Conservation (phyloP, 2,113 vertebrate genomes). For the Acrocephalus arundinaceus region DNA sequence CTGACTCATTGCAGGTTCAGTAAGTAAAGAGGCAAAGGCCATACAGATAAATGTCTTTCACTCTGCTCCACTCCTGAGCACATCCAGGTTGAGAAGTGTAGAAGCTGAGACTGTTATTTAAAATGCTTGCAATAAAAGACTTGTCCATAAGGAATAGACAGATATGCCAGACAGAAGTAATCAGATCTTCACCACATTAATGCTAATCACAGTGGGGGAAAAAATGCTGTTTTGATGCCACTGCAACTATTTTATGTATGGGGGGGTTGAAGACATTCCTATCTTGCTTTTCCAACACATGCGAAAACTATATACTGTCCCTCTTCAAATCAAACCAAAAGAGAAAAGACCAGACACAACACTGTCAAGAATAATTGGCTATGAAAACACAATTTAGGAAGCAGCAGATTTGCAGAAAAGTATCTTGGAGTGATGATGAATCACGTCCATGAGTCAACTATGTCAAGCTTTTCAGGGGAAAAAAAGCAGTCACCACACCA, state of each 20-base stretch:
- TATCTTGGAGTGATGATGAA: constrained; percentile 51
- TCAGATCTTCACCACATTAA: not conserved
- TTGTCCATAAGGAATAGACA: not conserved
- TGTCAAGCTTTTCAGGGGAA: not conserved
- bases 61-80: not conserved
- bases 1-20: not conserved
- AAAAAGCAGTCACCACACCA: not conserved
- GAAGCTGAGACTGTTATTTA: not conserved
- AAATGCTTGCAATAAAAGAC: not conserved
- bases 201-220: not conserved
- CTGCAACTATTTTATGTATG: not conserved
- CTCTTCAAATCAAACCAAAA: not conserved
- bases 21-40: not conserved
- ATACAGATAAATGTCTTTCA: not conserved
- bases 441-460: constrained; percentile 33
- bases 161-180: not conserved
- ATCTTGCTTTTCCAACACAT: not conserved
- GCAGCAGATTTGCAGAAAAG: constrained; percentile 39
- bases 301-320: not conserved
- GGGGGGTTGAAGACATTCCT: not conserved
- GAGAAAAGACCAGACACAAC: constrained; percentile 9
- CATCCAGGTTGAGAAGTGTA: not conserved
- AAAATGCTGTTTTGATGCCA: not conserved
- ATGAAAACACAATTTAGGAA: constrained; percentile 37
- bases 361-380: constrained; percentile 48